These are phyloP conservation scores for Antechinus flavipes DNA, from an alignment of 2,113 vertebrate species.

Conservation along the genomic window DNA sequence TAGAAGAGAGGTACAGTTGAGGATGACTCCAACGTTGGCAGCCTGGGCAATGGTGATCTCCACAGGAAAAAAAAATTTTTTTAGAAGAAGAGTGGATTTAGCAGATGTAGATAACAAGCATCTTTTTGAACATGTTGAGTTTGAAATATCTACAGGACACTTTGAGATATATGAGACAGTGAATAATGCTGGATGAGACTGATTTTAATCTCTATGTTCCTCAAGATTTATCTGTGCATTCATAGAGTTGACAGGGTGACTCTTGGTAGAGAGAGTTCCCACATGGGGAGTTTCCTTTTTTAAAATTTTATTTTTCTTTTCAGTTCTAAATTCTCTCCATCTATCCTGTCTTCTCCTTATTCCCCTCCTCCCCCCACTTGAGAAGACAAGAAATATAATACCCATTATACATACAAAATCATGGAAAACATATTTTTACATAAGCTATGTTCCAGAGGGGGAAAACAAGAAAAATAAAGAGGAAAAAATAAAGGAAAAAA, in stretches of 20 bases:
- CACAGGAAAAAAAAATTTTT: background rate
- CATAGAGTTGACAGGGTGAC: background rate
- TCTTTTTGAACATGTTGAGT: background rate
- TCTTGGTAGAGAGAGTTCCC: background rate
- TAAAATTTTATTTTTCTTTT: background rate
- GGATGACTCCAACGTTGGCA: background rate
- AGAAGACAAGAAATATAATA: background rate
- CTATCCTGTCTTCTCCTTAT: background rate
- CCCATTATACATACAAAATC: background rate
- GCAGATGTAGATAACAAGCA: background rate
- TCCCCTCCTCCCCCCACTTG: background rate
- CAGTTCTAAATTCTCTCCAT: background rate
- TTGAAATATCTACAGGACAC: background rate
- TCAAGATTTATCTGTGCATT: background rate
- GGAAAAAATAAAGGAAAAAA: background rate
- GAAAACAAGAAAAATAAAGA: background rate
- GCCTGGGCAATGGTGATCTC: background rate
- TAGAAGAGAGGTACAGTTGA: background rate
- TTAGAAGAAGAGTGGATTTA: background rate
- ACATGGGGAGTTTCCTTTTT: background rate
- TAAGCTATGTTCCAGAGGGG: background rate
- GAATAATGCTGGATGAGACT: background rate
- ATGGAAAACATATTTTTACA: background rate
- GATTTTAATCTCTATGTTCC: background rate
- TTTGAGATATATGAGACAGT: background rate